phyloP scores from a whole-genome alignment of 37 sponge, comb jelly and placozoan species.

The Axinella damicornis region DNA sequence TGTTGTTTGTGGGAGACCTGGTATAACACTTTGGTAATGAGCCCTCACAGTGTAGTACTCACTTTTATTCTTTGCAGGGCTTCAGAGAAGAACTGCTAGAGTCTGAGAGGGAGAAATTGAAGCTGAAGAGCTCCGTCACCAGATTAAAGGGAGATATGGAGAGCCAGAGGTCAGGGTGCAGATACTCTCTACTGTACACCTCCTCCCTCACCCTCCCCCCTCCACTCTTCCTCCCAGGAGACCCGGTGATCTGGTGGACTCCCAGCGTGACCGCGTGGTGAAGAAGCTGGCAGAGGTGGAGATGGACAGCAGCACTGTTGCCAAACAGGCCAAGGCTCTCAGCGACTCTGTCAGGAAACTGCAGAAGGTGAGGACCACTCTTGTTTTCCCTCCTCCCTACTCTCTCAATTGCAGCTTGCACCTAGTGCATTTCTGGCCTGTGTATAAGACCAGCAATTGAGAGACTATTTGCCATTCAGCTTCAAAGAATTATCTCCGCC shows the following conservation, averaged over 20 bases:
- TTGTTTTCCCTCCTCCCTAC: no score
- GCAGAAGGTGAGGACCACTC: constrained; percentile 25
- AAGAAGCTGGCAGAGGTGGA: constrained; percentile 73
- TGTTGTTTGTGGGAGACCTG: no score
- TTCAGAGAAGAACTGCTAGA: constrained; percentile 57
- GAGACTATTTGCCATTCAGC: no score
- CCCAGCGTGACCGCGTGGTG: constrained; percentile 55
- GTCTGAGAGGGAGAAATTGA: constrained; percentile 43
- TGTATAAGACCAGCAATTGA: no score
- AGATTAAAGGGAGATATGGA: constrained; percentile 1
- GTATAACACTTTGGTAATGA: no score
- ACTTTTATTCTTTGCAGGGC: no score
- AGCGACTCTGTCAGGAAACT: constrained; percentile 63
- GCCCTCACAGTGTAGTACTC: no score
- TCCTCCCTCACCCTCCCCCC: background rate
- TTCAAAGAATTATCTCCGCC: no score
- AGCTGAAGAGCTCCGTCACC: constrained; percentile 34
- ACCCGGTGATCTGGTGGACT: background rate
- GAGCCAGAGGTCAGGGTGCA: background rate
- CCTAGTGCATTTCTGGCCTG: no score
- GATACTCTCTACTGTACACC: background rate
- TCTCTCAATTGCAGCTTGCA: no score
- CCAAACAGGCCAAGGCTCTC: constrained; percentile 43
- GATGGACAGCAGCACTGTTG: constrained; percentile 53
- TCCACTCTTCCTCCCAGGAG: background rate